phyloP scores from a whole-genome alignment of 2,113 vertebrate genomes.

The Callocephalon fimbriatum region DNA sequence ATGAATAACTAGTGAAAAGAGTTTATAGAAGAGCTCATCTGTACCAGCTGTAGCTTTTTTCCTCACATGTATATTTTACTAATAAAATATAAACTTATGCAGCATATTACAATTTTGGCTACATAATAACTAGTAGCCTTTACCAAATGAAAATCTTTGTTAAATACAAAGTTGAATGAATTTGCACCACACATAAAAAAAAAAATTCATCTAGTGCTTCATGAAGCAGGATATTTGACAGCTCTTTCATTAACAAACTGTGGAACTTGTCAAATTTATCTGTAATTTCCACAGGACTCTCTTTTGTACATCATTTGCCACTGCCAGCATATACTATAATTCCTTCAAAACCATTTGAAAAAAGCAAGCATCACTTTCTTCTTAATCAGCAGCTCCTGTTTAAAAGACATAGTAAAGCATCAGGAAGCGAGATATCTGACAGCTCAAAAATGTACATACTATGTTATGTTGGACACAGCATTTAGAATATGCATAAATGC shows the following conservation, averaged over 20 bases:
- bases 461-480: neutral
- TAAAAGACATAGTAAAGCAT: neutral
- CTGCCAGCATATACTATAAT: neutral
- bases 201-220: neutral
- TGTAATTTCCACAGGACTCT: neutral
- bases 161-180: neutral
- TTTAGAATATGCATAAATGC: neutral
- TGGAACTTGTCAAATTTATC: neutral
- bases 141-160: neutral
- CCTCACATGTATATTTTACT: neutral
- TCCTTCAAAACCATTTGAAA: neutral
- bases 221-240: neutral
- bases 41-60: neutral
- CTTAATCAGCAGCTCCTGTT: neutral
- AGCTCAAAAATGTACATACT: neutral
- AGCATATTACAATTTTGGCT: neutral
- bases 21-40: neutral
- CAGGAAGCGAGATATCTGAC: neutral
- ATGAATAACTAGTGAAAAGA: neutral
- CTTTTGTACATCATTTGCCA: neutral
- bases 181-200: neutral
- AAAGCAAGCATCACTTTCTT: neutral
- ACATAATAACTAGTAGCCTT: neutral
- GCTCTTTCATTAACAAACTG: neutral
- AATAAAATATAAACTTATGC: neutral